A percentile compares a stretch with the other conserved stretches of the same genome.
These are phyloP conservation scores for Matsumyia berberina DNA, from an alignment of 2,888 invertebrate genomes.

Conservation along the genomic window DNA sequence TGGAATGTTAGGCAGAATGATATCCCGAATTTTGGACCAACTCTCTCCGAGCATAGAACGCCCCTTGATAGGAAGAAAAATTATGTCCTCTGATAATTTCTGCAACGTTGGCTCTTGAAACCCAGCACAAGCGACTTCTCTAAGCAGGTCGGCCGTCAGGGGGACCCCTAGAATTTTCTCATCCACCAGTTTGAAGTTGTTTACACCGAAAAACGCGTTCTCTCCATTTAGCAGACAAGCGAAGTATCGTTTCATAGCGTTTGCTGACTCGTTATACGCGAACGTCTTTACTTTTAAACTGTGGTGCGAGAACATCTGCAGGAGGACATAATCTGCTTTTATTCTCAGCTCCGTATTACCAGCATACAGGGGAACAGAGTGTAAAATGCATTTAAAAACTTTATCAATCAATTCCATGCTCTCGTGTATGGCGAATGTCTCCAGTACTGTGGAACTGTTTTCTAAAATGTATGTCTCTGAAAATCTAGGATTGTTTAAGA, in stretches of 20 bases:
- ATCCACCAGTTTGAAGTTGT: constrained; percentile 76
- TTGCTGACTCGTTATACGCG: constrained; percentile 78
- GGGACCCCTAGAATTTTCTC: constrained; percentile 81
- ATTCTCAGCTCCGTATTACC: constrained; percentile 76
- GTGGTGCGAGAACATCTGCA: constrained; percentile 79
- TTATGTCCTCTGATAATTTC: constrained; percentile 79
- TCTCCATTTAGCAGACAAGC: constrained; percentile 80
- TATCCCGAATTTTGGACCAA: constrained; percentile 77
- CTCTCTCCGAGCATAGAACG: constrained; percentile 77
- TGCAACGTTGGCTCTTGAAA: constrained; percentile 74
- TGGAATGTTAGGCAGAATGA: constrained; percentile 80
- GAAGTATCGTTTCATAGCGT: constrained; percentile 79
- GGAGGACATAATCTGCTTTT: constrained; percentile 79
- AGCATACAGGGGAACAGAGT: constrained; percentile 77
- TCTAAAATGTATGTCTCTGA: constrained; percentile 73
- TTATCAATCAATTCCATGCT: constrained; percentile 79
- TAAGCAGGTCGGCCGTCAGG: constrained; percentile 79
- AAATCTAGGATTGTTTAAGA: constrained; percentile 70
- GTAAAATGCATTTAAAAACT: constrained; percentile 78
- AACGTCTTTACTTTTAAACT: constrained; percentile 77
- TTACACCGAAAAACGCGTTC: constrained; percentile 77
- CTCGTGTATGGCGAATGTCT: constrained; percentile 79
- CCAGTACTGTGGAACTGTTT: constrained; percentile 65
- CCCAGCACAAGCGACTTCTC: constrained; percentile 79
- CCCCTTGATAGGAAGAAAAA: constrained; percentile 80